A percentile compares a stretch with the other conserved stretches of the same genome.
These are phyloP conservation scores for Temnothorax unifasciatus DNA, from an alignment of 2,888 invertebrate species.

Conservation along the genomic window DNA sequence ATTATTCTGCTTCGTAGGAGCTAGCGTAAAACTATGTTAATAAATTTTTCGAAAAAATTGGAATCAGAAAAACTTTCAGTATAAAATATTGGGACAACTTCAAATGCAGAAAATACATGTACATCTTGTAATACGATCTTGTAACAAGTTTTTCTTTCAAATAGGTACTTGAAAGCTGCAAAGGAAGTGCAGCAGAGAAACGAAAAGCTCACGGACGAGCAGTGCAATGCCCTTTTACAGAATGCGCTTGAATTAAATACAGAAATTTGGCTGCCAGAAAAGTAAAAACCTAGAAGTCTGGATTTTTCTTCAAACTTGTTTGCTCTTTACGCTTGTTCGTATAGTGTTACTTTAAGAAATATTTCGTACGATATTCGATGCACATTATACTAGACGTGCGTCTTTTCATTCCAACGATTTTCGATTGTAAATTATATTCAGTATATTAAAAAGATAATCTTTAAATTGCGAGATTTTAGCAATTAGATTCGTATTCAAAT, in stretches of 20 bases:
- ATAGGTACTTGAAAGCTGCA: slow-evolving; percentile 86
- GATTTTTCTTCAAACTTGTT: slow-evolving; percentile 6
- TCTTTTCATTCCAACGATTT: slow-evolving; percentile 15
- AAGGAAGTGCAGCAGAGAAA: slow-evolving; percentile 87
- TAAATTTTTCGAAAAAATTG: not conserved
- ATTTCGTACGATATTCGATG: not conserved
- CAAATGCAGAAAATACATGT: not conserved
- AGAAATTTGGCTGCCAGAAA: slow-evolving; percentile 88
- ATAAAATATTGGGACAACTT: not conserved
- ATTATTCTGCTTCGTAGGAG: not conserved
- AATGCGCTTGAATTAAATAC: slow-evolving; percentile 86
- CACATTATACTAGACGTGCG: not conserved
- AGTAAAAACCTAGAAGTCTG: slow-evolving; percentile 79
- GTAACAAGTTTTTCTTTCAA: slow-evolving; percentile 54
- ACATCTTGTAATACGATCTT: not conserved
- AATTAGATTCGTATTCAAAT: not conserved
- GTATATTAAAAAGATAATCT: not conserved
- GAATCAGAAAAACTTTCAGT: not conserved
- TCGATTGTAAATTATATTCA: not conserved
- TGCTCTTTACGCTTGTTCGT: not conserved
- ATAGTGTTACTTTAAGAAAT: slow-evolving; percentile 11
- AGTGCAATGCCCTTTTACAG: slow-evolving; percentile 86
- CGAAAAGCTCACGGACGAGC: slow-evolving; percentile 87
- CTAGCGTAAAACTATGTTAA: not conserved
- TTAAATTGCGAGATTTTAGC: not conserved